phyloP scores from a whole-genome alignment of 2,888 invertebrate genomes.

The Drosophila picticornis region DNA sequence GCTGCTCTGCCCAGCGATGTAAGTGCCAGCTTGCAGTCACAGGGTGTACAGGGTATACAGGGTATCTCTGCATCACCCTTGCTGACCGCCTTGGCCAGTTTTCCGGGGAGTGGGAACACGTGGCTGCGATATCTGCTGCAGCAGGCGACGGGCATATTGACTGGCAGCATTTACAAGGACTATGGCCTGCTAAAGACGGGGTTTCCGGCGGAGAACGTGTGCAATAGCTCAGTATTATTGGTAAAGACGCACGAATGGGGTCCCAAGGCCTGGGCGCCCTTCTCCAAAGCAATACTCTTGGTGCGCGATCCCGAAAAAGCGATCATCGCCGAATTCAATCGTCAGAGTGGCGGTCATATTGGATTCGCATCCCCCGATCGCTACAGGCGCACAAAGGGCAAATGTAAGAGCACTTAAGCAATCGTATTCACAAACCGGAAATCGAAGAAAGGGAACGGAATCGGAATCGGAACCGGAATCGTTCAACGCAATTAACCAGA shows the following conservation, averaged over 20 bases:
- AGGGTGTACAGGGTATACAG: slow-evolving; percentile 32
- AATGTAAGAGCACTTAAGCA: slow-evolving; percentile 85
- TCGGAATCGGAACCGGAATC: not conserved
- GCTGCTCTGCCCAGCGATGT: slow-evolving; percentile 69
- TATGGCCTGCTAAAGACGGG: slow-evolving; percentile 91
- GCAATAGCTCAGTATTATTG: slow-evolving; percentile 91
- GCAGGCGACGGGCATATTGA: slow-evolving; percentile 91
- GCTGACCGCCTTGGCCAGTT: slow-evolving; percentile 89
- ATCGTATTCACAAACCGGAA: not conserved
- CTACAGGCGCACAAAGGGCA: slow-evolving; percentile 88
- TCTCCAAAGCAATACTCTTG: slow-evolving; percentile 89
- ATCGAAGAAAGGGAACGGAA: too few species aligned
- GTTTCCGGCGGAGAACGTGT: slow-evolving; percentile 91
- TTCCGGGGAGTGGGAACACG: slow-evolving; percentile 94
- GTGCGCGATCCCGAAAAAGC: slow-evolving; percentile 91
- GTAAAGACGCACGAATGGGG: slow-evolving; percentile 93
- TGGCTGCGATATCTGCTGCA: slow-evolving; percentile 93
- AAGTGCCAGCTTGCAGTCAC: slow-evolving; percentile 35
- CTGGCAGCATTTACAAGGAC: slow-evolving; percentile 93
- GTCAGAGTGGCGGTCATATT: slow-evolving; percentile 92
- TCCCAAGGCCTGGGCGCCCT: slow-evolving; percentile 86
- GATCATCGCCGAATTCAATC: slow-evolving; percentile 90
- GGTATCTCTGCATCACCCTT: slow-evolving; percentile 58
- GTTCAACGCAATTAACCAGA: not conserved
- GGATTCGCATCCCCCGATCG: slow-evolving; percentile 91